Evolutionary conservation across 2,113 vertebrate genomes (phyloP).

Genomic region (Cacatua alba): DNA sequence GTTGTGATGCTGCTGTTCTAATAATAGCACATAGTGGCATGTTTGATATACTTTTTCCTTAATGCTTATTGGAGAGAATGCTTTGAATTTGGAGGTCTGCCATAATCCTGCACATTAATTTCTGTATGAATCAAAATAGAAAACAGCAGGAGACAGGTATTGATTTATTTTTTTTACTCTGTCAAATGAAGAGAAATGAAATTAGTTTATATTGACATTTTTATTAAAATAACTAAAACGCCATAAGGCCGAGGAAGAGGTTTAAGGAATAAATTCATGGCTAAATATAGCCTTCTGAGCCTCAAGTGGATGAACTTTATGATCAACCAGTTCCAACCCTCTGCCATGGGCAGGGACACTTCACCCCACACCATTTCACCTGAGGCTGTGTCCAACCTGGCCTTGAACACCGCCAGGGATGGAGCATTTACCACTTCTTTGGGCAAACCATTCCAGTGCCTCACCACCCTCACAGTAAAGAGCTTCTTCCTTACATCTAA

Average conservation of each 20-base stretch:
- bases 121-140: neutral
- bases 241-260: neutral
- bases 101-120: neutral
- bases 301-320: neutral
- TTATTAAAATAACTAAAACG: neutral
- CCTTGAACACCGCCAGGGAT: neutral
- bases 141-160: neutral
- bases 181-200: neutral
- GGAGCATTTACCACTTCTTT: neutral
- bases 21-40: neutral
- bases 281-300: neutral
- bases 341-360: too few species aligned
- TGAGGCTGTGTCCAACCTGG: neutral
- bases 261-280: neutral
- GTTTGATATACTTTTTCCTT: neutral
- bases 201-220: neutral
- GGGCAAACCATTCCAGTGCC: neutral
- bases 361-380: neutral
- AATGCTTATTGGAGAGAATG: neutral
- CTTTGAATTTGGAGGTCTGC: neutral
- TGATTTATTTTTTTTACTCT: neutral
- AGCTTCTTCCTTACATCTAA: too few species aligned
- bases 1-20: neutral
- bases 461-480: too few species aligned
- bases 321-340: neutral